Conservation (phyloP, 2,797 vertebrate genomes). For the Novumbra hubbsi region DNA sequence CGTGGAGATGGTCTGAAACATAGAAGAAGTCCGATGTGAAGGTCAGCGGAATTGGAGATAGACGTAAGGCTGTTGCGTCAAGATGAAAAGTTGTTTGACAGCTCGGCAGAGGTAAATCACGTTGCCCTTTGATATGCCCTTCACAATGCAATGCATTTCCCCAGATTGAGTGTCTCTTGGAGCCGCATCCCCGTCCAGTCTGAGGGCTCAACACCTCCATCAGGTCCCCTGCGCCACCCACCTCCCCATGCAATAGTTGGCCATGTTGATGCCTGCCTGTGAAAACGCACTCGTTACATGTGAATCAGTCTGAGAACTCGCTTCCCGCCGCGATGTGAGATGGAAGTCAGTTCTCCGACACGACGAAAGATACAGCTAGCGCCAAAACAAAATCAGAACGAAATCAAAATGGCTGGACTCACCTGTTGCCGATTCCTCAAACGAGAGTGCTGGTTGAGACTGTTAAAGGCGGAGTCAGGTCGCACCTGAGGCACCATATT, state of each 20-base stretch:
- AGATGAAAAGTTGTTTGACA: neutral
- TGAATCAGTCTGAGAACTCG: slow-evolving; percentile 72
- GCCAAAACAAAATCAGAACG: slow-evolving; percentile 23
- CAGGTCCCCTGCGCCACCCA: slow-evolving; percentile 76
- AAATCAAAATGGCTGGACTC: slow-evolving; percentile 15
- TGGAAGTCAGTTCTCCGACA: slow-evolving; percentile 78
- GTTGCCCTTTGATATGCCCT: slow-evolving; percentile 75
- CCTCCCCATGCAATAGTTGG: slow-evolving; percentile 78
- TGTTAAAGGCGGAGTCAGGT: slow-evolving; percentile 51
- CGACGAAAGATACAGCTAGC: slow-evolving; percentile 39
- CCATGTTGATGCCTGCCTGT: slow-evolving; percentile 93
- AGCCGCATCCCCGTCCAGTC: slow-evolving; percentile 72
- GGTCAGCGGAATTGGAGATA: slow-evolving; percentile 18
- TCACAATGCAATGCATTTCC: slow-evolving; percentile 79
- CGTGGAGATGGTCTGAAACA: neutral
- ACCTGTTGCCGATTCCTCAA: slow-evolving; percentile 11
- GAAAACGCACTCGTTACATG: slow-evolving; percentile 60
- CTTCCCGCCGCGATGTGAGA: slow-evolving; percentile 50
- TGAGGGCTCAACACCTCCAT: slow-evolving; percentile 93
- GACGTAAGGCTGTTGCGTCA: no score
- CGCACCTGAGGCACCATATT: slow-evolving; percentile 75
- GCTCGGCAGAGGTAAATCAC: slow-evolving; percentile 27
- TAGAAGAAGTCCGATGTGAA: neutral
- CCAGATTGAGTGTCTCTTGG: slow-evolving; percentile 68
- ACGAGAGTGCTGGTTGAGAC: slow-evolving; percentile 54